Evolutionary conservation across 53 echinoderm and acorn worm genomes (phyloP).

Genomic region (Astropecten irregularis): DNA sequence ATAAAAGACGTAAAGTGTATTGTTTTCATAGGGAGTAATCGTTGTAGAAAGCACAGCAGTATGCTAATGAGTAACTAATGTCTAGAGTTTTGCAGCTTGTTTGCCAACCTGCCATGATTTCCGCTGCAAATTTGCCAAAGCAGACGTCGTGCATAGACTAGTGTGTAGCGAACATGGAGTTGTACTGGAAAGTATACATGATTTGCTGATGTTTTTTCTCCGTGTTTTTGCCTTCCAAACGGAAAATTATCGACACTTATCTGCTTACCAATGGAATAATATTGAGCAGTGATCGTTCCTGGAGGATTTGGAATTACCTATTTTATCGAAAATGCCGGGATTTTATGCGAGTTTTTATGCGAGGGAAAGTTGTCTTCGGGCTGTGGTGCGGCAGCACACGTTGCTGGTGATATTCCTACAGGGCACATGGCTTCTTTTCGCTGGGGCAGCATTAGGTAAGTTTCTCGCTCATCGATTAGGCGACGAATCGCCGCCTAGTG

Average conservation of each 20-base stretch:
- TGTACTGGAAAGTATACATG: neutral
- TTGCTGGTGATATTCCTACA: neutral
- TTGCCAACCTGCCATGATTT: conserved; percentile 44
- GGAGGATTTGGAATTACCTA: conserved; percentile 21
- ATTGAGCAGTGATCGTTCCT: neutral
- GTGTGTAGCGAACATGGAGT: conserved; percentile 1
- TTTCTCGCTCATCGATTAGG: neutral
- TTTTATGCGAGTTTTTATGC: conserved; percentile 19
- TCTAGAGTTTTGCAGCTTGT: conserved; percentile 7
- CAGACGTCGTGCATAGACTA: no score
- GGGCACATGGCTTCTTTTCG: conserved; percentile 34
- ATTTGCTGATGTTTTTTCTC: neutral
- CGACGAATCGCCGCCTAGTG: no score
- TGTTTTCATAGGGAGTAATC: neutral
- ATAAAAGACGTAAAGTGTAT: no score
- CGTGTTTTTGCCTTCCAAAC: neutral
- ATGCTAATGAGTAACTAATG: conserved; percentile 31
- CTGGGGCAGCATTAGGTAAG: conserved; percentile 32
- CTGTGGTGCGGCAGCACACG: neutral
- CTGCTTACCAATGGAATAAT: conserved; percentile 29
- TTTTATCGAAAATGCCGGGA: conserved; percentile 21
- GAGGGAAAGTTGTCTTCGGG: neutral
- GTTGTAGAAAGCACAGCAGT: conserved; percentile 17
- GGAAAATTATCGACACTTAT: conserved; percentile 9
- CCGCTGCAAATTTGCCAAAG: conserved; percentile 32